phyloP scores from a whole-genome alignment of 35 echinoderm and acorn worm genomes.

The Apostichopus californicus region DNA sequence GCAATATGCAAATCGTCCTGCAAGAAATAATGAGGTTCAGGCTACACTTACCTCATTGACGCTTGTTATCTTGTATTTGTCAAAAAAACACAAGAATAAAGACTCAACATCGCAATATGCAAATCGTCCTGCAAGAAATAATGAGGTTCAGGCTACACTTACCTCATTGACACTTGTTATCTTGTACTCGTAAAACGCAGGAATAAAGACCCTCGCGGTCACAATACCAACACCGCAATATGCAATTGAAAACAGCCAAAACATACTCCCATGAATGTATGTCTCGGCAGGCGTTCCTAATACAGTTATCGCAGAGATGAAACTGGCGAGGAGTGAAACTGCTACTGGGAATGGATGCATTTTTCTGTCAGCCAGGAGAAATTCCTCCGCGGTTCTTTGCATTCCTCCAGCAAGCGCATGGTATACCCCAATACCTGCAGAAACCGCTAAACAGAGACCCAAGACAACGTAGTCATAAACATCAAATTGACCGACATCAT shows the following conservation, averaged over 20 bases:
- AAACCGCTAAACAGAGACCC: constrained; percentile 16
- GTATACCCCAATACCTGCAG: constrained; percentile 74
- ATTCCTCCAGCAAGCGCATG: constrained; percentile 74
- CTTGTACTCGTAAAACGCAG: constrained; percentile 61
- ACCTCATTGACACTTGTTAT: constrained; percentile 75
- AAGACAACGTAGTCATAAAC: constrained; percentile 64
- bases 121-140: neutral
- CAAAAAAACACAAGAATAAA: constrained; percentile 72
- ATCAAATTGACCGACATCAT: neutral
- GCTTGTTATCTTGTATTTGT: constrained; percentile 58
- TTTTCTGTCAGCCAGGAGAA: constrained; percentile 77
- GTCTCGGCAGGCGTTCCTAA: constrained; percentile 81
- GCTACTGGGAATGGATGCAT: constrained; percentile 75
- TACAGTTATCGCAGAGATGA: constrained; percentile 82
- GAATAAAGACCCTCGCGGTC: constrained; percentile 56
- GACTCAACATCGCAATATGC: constrained; percentile 40
- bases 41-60: constrained; percentile 62
- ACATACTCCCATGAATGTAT: constrained; percentile 83
- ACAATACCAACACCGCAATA: constrained; percentile 44
- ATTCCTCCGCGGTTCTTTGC: constrained; percentile 76
- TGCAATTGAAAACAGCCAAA: constrained; percentile 68
- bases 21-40: too few relatives aligned
- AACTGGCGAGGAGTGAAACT: constrained; percentile 73
- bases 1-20: constrained; percentile 21
- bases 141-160: neutral